These are phyloP conservation scores for Pantherophis guttatus DNA, from an alignment of 2,113 vertebrate genomes.

Conservation along the genomic window DNA sequence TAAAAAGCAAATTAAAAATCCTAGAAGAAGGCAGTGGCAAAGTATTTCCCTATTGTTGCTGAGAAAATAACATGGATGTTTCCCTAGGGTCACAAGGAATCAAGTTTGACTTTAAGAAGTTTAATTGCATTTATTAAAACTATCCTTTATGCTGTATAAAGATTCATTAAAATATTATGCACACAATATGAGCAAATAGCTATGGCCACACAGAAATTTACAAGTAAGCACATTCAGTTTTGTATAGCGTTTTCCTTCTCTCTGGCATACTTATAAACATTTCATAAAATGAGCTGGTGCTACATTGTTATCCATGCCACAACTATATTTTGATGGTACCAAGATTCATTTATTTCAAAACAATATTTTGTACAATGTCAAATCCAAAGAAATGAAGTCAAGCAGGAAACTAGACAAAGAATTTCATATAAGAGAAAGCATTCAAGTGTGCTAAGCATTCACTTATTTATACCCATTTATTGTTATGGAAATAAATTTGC, in stretches of 20 bases:
- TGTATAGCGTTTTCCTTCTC: rapidly evolving
- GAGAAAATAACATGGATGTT: background rate
- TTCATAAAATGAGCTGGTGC: rapidly evolving
- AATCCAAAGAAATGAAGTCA: background rate
- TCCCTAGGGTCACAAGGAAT: background rate
- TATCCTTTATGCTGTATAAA: background rate
- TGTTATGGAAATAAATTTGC: background rate
- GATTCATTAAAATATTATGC: background rate
- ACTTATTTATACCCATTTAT: background rate
- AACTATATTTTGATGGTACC: rapidly evolving
- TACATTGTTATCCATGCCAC: rapidly evolving
- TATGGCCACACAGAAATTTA: background rate
- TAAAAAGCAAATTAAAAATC: background rate
- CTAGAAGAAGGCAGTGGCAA: background rate
- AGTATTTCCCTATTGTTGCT: background rate
- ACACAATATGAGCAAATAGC: background rate
- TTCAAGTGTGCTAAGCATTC: background rate
- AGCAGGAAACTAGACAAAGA: background rate
- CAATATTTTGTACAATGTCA: background rate
- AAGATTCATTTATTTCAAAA: background rate
- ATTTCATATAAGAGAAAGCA: background rate
- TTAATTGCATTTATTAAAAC: background rate
- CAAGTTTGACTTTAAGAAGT: background rate
- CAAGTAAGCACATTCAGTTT: background rate
- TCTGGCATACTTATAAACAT: background rate